phyloP scores from a whole-genome alignment of 2,113 vertebrate genomes.

The Cyphomyrus plagiostoma region DNA sequence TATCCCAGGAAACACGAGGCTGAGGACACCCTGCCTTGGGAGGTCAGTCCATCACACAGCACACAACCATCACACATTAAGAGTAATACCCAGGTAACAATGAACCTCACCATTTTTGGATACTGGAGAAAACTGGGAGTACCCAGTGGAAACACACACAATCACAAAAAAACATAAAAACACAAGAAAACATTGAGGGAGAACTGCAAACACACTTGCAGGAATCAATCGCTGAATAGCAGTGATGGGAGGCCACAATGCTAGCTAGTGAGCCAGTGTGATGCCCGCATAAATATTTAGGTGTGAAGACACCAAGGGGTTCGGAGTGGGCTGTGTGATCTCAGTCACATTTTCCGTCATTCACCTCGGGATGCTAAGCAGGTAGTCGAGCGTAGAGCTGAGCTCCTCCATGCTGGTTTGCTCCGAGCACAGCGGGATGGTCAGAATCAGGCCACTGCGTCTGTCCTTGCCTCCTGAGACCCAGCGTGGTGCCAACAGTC shows the following conservation, averaged over 20 bases:
- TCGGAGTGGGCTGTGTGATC: not conserved
- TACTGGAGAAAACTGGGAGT: not conserved
- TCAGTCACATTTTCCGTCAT: slow-evolving; percentile 25
- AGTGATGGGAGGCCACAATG: not conserved
- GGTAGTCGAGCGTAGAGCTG: slow-evolving; percentile 88
- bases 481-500: slow-evolving; percentile 5
- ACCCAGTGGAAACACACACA: not conserved
- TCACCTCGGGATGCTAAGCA: slow-evolving; percentile 97
- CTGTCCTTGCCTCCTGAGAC: slow-evolving; percentile 89
- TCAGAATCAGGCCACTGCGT: slow-evolving; percentile 95
- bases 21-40: not conserved
- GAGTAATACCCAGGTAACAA: not conserved
- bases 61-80: not conserved
- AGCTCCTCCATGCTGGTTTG: slow-evolving; percentile 98
- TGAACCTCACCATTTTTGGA: not conserved
- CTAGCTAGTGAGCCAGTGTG: not conserved
- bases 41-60: not conserved
- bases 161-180: not conserved
- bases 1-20: not conserved
- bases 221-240: not conserved
- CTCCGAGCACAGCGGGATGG: slow-evolving; percentile 91
- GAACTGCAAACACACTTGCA: not conserved
- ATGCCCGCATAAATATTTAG: not conserved
- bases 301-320: not conserved
- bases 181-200: not conserved